Evolutionary conservation across 2,888 invertebrate genomes (phyloP), one percentile per base, ranked within the genome.

Genomic region (Maniola hyperantus): DNA sequence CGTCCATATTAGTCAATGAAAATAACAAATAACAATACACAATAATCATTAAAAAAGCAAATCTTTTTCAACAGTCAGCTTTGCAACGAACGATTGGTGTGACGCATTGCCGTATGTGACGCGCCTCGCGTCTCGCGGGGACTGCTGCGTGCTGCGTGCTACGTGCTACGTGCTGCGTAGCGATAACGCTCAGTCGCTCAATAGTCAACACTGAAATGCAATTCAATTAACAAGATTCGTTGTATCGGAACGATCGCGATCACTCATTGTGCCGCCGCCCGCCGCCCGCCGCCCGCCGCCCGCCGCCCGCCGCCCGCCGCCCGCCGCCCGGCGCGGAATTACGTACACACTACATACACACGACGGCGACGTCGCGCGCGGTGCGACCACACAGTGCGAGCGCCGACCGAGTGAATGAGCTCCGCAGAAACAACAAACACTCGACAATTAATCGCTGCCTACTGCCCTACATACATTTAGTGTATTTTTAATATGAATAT

Each of bases 171-270:
- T 7, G 48, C 15, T 15, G 46, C 15, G 46, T 1, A 6, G 15
- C 15, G 10, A 48, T 15, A 18, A 7, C 11, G 6, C n/a, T n/a
- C n/a, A n/a, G n/a, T n/a, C n/a, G n/a, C n/a, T n/a, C n/a, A n/a
- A n/a, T n/a, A n/a, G 8, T 48, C 48, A 18, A 48, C 8, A 1
- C 48, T 18, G 48, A 48, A 48, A 48, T 48, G 48, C 48, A 48
- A 48, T 48, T 48, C 48, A 48, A 48, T 48, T 48, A 48, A 48
- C 48, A 48, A 15, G 48, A 48, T 48, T 18, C 48, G 48, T 48
- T 48, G 15, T 48, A 48, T 46, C 18, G 7, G 15, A 7, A 15
- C 46, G n/a, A 46, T 8, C 18, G 48, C 48, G 48, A 48, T 48
- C 48, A 18, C 48, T 48, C 48, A 48, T 48, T 48, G 48, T 48